These are phyloP conservation scores for Lasioglossum marginatum DNA, from an alignment of 2,888 invertebrate genomes.

Conservation along the genomic window DNA sequence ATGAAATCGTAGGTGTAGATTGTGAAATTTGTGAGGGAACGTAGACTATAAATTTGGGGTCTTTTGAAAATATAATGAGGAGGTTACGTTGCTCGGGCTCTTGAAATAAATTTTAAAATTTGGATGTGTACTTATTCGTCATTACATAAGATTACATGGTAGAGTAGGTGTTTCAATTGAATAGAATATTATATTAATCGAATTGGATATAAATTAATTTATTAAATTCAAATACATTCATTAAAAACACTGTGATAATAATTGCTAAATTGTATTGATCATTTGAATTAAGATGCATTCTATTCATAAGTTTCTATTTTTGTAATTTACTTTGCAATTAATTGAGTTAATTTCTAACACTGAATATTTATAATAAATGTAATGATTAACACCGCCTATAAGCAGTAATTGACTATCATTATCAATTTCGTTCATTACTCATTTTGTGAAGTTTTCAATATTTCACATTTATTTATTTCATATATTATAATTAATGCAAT, in stretches of 20 bases:
- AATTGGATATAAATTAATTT: background rate
- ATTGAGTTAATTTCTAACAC: background rate
- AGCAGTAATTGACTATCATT: background rate
- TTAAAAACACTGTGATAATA: background rate
- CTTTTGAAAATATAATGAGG: background rate
- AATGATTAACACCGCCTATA: background rate
- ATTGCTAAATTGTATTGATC: background rate
- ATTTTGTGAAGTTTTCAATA: background rate
- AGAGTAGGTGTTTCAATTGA: background rate
- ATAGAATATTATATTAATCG: background rate
- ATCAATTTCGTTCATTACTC: background rate
- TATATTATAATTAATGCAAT: background rate
- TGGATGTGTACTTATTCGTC: constrained; percentile 14
- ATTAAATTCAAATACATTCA: background rate
- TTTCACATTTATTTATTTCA: background rate
- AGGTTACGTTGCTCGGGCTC: constrained; percentile 37
- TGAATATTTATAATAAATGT: background rate
- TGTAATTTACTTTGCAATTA: background rate
- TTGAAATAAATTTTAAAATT: constrained; percentile 13
- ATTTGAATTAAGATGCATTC: background rate
- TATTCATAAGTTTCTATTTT: background rate
- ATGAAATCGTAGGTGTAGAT: background rate
- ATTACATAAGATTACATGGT: constrained; percentile 25
- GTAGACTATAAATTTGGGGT: background rate
- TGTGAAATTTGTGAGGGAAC: background rate